Conservation (phyloP, 37 sponge, comb jelly and placozoan species). For the Petrosia ficiformis region DNA sequence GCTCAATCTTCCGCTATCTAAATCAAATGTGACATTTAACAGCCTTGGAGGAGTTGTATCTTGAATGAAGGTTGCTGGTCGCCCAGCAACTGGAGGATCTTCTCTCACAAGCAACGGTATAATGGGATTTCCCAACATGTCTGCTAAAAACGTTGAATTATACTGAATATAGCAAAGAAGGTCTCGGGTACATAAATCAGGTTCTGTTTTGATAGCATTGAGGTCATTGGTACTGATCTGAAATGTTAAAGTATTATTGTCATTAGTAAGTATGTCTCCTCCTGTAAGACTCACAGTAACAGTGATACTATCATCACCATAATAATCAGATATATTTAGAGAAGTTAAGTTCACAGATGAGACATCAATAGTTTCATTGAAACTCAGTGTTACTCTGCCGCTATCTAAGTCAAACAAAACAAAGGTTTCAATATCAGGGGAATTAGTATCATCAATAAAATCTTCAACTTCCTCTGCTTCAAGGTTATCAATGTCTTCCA, state of each 20-base stretch:
- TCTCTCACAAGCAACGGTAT: conserved; percentile 4
- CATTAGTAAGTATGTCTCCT: conserved; percentile 47
- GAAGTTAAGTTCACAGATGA: conserved; percentile 45
- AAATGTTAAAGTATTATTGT: conserved; percentile 33
- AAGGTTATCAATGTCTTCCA: conserved; percentile 10
- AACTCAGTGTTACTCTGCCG: conserved; percentile 54
- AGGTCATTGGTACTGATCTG: conserved; percentile 42
- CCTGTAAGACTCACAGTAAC: conserved; percentile 26
- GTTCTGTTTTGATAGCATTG: conserved; percentile 55
- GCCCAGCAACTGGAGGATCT: conserved; percentile 1
- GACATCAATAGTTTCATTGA: conserved; percentile 78
- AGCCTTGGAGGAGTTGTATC: conserved; percentile 67
- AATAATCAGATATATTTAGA: conserved; percentile 41
- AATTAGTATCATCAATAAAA: conserved; percentile 64
- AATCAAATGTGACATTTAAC: conserved; percentile 51
- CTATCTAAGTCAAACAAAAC: conserved; percentile 61
- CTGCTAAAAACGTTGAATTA: conserved; percentile 36
- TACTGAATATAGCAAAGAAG: conserved; percentile 64
- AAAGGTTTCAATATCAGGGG: conserved; percentile 52
- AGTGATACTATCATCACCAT: not conserved
- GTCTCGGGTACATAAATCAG: conserved; percentile 43
- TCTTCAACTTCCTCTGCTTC: conserved; percentile 19
- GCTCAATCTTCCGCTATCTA: conserved; percentile 55
- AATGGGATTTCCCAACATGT: conserved; percentile 80
- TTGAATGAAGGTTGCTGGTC: conserved; percentile 25